Base-by-base conservation (phyloP, 1,140 invertebrate species). In the Ceratosolen fusciceps region DNA sequence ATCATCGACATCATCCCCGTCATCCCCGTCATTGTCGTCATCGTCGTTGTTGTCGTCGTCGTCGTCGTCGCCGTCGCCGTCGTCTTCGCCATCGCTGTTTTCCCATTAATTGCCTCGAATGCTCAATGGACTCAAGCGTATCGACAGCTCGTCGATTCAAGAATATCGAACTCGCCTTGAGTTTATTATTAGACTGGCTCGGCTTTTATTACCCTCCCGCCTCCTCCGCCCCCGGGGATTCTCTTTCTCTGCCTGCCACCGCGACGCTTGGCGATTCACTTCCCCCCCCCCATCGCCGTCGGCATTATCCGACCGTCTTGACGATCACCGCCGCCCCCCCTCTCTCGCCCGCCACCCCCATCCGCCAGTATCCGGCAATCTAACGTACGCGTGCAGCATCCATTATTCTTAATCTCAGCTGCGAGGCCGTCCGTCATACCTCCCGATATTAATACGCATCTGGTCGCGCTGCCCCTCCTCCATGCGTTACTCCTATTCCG, bases 141-240 rank as follows among this genome's bases (percentile, higher is more conserved):
- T 77, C 75, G 75, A 77, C 75, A 77, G 67, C 67, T 71, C 54
- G 49, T 77, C 75, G 39, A 77, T 68, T 37, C 58, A 47, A 49
- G 49, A 58, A 70, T 70, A 70, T 70, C 75, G 37, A 56, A 47
- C 29, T 47, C 19, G 7, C 31, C 54, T 26, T 54, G 54, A n/a
- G 37, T 34, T 75, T 71, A 71, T 77, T 77, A 77, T 71, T 60
- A 24, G 54, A 77, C 67, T 1, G 24, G 37, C 39, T 77, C 1
- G 24, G 37, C 39, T 77, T 77, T 77, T 77, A 58, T 52, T 52
- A 24, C 24, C n/a, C n/a, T n/a, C n/a, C n/a, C n/a, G n/a, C n/a
- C n/a, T n/a, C n/a, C n/a, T n/a, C n/a, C n/a, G n/a, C n/a, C n/a
- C 65, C 29, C 37, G 49, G 29, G 29, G 24, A 68, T 47, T 58